These are phyloP conservation scores for Nephrotoma flavescens DNA, from an alignment of 2,888 invertebrate species.

Conservation along the genomic window DNA sequence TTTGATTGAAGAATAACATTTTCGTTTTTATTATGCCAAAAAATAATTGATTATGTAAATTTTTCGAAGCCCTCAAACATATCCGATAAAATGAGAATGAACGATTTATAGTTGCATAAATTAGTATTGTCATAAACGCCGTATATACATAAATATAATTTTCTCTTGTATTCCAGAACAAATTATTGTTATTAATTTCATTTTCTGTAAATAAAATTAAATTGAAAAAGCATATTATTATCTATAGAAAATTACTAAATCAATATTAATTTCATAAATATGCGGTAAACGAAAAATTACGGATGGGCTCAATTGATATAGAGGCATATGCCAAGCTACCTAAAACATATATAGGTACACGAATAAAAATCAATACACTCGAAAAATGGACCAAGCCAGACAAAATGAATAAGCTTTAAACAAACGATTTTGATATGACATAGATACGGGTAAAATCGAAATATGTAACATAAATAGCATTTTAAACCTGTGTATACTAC, in stretches of 20 bases:
- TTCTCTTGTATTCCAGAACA: slow-evolving; percentile 19
- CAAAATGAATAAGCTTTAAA: too few relatives aligned
- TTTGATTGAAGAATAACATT: slow-evolving; percentile 47
- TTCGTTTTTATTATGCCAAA: slow-evolving; percentile 38
- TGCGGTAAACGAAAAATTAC: too few relatives aligned
- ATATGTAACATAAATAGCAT: too few relatives aligned
- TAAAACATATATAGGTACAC: too few relatives aligned
- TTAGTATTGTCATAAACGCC: slow-evolving; percentile 33
- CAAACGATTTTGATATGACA: too few relatives aligned
- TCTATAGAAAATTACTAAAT: not conserved
- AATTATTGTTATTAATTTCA: not conserved
- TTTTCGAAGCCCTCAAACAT: slow-evolving; percentile 39
- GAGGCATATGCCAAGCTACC: too few relatives aligned
- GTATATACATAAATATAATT: slow-evolving; percentile 42
- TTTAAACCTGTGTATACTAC: too few relatives aligned
- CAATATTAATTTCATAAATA: not conserved
- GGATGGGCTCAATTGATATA: too few relatives aligned
- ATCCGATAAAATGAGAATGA: slow-evolving; percentile 35
- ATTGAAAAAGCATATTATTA: not conserved
- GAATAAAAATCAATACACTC: too few relatives aligned
- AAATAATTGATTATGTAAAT: slow-evolving; percentile 47
- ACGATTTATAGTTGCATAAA: slow-evolving; percentile 14
- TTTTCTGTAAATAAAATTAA: not conserved
- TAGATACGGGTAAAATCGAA: too few relatives aligned
- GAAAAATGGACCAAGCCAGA: too few relatives aligned